These are phyloP conservation scores for Zingel zingel DNA, from an alignment of 2,113 vertebrate species.

Conservation along the genomic window DNA sequence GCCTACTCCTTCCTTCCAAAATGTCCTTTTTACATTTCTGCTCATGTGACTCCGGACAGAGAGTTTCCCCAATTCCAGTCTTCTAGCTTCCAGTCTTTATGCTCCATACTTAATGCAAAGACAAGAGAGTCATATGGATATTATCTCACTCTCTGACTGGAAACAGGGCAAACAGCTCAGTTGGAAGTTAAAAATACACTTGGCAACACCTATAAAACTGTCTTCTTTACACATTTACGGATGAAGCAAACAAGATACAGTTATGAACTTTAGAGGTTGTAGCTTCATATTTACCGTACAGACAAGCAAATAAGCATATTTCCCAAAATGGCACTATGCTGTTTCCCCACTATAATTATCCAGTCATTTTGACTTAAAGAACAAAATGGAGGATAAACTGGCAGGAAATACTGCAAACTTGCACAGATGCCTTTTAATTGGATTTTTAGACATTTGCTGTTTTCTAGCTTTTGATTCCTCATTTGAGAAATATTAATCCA, in stretches of 20 bases:
- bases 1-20: neutral
- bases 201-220: too few species aligned
- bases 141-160: neutral
- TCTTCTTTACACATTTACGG: too few species aligned
- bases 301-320: neutral
- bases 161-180: too few species aligned
- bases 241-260: too few species aligned
- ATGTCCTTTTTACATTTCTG: neutral
- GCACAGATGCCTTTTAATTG: neutral
- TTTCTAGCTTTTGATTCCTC: neutral
- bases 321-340: neutral
- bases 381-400: neutral
- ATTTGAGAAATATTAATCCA: neutral
- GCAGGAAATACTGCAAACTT: neutral
- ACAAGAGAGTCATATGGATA: neutral
- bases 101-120: neutral
- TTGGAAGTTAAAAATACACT: too few species aligned
- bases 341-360: neutral
- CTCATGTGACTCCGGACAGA: neutral
- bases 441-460: neutral
- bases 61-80: too few species aligned
- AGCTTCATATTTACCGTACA: too few species aligned
- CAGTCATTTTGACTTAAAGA: neutral
- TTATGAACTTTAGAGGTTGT: too few species aligned
- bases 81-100: neutral